Evolutionary conservation across 2,797 vertebrate genomes (phyloP).

Genomic region (Rhincodon typus): DNA sequence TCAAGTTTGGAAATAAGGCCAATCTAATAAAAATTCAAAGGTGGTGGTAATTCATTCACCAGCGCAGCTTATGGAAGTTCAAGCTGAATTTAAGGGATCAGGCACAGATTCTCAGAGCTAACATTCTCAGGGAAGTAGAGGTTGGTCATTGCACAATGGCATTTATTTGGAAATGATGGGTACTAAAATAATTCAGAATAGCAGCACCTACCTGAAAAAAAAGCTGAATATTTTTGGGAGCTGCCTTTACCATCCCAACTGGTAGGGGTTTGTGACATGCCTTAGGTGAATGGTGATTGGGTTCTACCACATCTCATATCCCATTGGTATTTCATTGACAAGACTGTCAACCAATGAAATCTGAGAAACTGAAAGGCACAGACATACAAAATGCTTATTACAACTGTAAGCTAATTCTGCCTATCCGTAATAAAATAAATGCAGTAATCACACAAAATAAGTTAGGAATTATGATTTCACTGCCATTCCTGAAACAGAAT

Average conservation of each 20-base stretch:
- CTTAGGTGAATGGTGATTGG: not conserved
- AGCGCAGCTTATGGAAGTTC: not conserved
- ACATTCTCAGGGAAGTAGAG: not conserved
- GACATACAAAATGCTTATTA: not conserved
- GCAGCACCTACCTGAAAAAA: not conserved
- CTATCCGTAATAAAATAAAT: not conserved
- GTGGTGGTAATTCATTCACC: not conserved
- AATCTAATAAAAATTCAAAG: not conserved
- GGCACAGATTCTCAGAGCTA: not conserved
- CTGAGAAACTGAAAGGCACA: not conserved
- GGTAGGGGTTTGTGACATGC: not conserved
- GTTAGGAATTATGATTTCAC: not conserved
- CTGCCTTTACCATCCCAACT: not conserved
- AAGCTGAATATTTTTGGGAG: not conserved
- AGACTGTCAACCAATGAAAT: slow-evolving; percentile 10
- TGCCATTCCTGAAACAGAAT: not conserved
- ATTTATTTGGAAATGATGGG: not conserved
- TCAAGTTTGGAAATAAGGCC: not conserved
- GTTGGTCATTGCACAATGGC: not conserved
- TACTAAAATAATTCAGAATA: slow-evolving; percentile 8
- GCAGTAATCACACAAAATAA: not conserved
- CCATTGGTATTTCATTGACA: not conserved
- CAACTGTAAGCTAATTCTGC: not conserved
- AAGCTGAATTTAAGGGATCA: not conserved
- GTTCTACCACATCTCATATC: not conserved